Evolutionary conservation across 2,113 vertebrate genomes (phyloP).

Genomic region (Mandrillus leucophaeus): DNA sequence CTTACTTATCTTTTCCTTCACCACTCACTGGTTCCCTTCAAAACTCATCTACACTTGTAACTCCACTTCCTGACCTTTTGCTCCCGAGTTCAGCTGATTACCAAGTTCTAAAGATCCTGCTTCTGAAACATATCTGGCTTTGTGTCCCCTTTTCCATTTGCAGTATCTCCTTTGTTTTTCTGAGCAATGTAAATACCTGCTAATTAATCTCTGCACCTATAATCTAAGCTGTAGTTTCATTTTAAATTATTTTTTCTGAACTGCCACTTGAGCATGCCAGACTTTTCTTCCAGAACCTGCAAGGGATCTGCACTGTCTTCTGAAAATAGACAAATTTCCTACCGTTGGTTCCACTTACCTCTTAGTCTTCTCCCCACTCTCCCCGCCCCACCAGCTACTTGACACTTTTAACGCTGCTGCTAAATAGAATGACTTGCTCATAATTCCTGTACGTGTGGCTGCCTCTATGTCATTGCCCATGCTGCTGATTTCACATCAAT

Average conservation of each 20-base stretch:
- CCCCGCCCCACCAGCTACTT: not conserved
- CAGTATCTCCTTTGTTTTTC: not conserved
- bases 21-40: not conserved
- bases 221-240: not conserved
- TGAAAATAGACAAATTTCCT: not conserved
- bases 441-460: not conserved
- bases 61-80: not conserved
- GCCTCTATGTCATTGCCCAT: not conserved
- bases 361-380: not conserved
- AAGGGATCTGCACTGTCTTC: not conserved
- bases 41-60: not conserved
- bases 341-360: too few relatives aligned
- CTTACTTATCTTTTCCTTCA: not conserved
- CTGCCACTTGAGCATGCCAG: not conserved
- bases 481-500: not conserved
- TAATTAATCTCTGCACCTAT: not conserved
- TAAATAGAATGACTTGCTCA: not conserved
- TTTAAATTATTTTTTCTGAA: not conserved
- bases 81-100: not conserved
- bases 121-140: not conserved
- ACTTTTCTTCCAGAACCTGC: not conserved
- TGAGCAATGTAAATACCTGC: not conserved
- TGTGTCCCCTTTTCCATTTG: not conserved
- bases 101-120: not conserved
- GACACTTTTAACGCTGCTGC: not conserved